These are phyloP conservation scores for Agonopterix subpropinquella DNA, from an alignment of 2,888 invertebrate species.

Conservation along the genomic window DNA sequence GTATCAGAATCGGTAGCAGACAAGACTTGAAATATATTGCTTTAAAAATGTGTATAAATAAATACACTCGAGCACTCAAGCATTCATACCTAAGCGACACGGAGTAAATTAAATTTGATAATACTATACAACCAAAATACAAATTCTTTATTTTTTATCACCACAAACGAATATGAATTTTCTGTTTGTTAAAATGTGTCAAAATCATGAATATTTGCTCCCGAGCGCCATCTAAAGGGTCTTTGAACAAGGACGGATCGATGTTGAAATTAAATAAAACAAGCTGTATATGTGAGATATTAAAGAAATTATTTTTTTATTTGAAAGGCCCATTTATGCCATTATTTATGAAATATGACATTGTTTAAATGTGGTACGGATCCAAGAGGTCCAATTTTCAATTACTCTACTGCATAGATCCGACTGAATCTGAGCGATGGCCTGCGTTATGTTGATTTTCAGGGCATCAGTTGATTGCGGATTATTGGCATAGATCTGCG, in stretches of 20 bases:
- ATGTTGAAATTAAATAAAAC: constrained; percentile 3
- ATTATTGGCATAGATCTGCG: constrained; percentile 8
- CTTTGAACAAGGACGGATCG: constrained; percentile 8
- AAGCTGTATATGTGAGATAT: constrained; percentile 7
- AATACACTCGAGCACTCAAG: no score
- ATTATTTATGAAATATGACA: constrained; percentile 5
- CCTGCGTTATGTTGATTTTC: constrained; percentile 26
- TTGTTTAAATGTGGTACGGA: constrained; percentile 4
- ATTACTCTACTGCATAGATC: constrained; percentile 22
- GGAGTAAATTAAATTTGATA: no score
- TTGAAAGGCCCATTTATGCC: constrained; percentile 7
- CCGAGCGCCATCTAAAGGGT: no score
- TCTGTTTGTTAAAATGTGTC: no score
- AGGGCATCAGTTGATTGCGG: constrained; percentile 21
- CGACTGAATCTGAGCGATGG: constrained; percentile 29
- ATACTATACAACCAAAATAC: no score
- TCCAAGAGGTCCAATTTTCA: constrained; percentile 4
- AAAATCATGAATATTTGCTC: no score
- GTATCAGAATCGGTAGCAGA: no score
- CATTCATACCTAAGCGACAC: no score
- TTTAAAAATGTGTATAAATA: no score
- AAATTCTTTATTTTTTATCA: no score
- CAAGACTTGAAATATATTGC: no score
- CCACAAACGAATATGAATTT: no score
- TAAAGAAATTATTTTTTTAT: constrained; percentile 5